These are phyloP conservation scores for Cirrhinus mrigala DNA, from an alignment of 2,797 vertebrate species.

Conservation along the genomic window DNA sequence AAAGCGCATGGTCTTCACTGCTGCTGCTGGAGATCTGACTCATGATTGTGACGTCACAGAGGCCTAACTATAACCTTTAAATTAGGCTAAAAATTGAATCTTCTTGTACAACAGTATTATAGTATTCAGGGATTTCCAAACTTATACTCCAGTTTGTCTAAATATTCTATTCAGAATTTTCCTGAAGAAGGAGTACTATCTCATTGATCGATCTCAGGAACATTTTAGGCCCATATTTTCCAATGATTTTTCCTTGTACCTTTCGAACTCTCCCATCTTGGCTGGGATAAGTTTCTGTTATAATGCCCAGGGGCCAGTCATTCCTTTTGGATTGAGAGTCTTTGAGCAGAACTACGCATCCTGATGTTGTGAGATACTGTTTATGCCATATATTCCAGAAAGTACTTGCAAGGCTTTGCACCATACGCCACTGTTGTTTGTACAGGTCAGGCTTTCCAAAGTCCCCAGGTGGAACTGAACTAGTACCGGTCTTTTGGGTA, in stretches of 20 bases:
- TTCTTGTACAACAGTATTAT: too few species aligned
- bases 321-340: slow-evolving; percentile 21
- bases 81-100: not conserved
- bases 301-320: slow-evolving; percentile 20
- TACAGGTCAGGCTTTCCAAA: slow-evolving; percentile 8
- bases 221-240: not conserved
- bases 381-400: slow-evolving; percentile 33
- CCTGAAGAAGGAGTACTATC: not conserved
- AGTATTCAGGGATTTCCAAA: too few species aligned
- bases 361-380: slow-evolving; percentile 19
- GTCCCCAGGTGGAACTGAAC: not conserved
- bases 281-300: slow-evolving; percentile 33
- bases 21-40: not conserved
- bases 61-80: not conserved
- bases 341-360: slow-evolving; percentile 41
- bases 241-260: slow-evolving; percentile 24
- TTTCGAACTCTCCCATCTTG: slow-evolving; percentile 17
- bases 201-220: not conserved
- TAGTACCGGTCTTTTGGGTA: slow-evolving; percentile 18
- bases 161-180: not conserved
- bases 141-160: too few species aligned
- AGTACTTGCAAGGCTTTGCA: slow-evolving; percentile 45
- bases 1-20: too few species aligned
- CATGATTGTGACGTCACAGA: not conserved
- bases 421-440: slow-evolving; percentile 25